Conservation (phyloP, 92 coral and sea anemone species). For the Meandrina meandrites region DNA sequence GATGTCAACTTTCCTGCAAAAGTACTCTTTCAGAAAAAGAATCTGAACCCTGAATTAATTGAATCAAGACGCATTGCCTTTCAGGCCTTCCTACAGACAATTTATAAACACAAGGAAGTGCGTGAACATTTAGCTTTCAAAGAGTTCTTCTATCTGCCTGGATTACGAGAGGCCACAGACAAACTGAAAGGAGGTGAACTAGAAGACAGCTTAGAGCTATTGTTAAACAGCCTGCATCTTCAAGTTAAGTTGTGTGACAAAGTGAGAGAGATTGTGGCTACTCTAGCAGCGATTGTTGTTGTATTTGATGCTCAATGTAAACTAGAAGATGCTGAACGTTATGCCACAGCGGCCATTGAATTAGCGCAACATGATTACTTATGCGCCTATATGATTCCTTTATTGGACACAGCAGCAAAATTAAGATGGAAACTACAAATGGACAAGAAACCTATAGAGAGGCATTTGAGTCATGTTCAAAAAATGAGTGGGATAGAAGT, state of each 20-base stretch:
- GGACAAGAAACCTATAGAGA: constrained; percentile 68
- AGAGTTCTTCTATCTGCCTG: constrained; percentile 87
- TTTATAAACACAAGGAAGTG: constrained; percentile 66
- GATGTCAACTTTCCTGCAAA: constrained; percentile 82
- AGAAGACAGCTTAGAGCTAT: constrained; percentile 68
- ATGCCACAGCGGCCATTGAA: constrained; percentile 83
- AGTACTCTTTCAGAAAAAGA: constrained; percentile 70
- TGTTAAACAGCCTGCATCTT: constrained; percentile 85
- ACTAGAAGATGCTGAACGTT: constrained; percentile 80
- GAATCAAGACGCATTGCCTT: constrained; percentile 70
- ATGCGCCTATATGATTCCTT: constrained; percentile 76
- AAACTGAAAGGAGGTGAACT: constrained; percentile 85
- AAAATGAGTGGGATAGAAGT: constrained; percentile 69
- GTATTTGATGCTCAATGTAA: constrained; percentile 69
- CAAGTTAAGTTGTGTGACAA: constrained; percentile 93
- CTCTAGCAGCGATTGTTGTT: constrained; percentile 82
- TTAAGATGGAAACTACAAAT: constrained; percentile 71
- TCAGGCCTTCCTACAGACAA: constrained; percentile 68
- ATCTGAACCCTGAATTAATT: constrained; percentile 69
- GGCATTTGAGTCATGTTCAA: constrained; percentile 65
- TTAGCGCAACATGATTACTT: constrained; percentile 64
- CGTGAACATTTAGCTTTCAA: constrained; percentile 73
- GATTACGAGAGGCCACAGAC: constrained; percentile 75
- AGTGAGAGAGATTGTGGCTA: constrained; percentile 74
- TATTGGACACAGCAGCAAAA: constrained; percentile 72